phyloP scores from a whole-genome alignment of 2,113 vertebrate species.

The cat (Felis catus) region F.catus_Fca126_mat1.0 CM031427.1:8165501-8166000 shows the following conservation, averaged over 20 bases:
- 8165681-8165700: neutral
- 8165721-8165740: neutral
- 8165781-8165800: neutral
- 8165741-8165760: rapidly evolving
- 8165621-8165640: neutral
- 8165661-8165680: rapidly evolving
- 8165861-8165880: neutral
- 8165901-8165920: rapidly evolving
- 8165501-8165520: neutral
- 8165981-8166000: neutral
- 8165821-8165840: neutral
- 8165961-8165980: rapidly evolving
- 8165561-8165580: neutral
- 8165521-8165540: neutral
- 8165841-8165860: neutral
- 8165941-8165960: neutral
- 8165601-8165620: rapidly evolving
- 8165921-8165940: rapidly evolving
- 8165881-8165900: neutral
- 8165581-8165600: neutral
- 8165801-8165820: neutral
- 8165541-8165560: neutral
- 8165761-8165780: rapidly evolving
- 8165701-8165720: neutral
- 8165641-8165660: neutral